A percentile compares a stretch with the other conserved stretches of the same genome.
Conservation (phyloP, 2,113 vertebrate genomes). For the Lonchura striata region DNA sequence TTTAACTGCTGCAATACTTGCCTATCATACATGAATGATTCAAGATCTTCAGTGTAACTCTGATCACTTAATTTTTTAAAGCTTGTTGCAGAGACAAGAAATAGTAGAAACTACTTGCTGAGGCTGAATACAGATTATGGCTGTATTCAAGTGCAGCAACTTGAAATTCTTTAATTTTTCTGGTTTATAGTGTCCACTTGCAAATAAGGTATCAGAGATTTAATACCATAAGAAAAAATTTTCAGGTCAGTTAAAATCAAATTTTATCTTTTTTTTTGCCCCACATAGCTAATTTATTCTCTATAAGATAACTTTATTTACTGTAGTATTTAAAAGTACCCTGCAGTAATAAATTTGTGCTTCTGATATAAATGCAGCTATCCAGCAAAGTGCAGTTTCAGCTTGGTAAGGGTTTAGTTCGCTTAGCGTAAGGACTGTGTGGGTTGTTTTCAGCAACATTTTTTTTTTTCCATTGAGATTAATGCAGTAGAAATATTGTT, state of each 20-base stretch:
- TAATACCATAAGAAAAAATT: background rate
- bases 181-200: background rate
- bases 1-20: constrained; percentile 65
- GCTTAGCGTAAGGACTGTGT: background rate
- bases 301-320: background rate
- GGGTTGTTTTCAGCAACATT: background rate
- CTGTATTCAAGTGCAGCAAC: background rate
- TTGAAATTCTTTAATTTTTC: background rate
- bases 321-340: background rate
- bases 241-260: background rate
- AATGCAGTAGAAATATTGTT: background rate
- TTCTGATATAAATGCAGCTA: background rate
- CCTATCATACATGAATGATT: constrained; percentile 60
- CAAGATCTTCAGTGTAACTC: constrained; percentile 26
- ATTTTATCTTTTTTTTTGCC: background rate
- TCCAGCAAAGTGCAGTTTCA: background rate
- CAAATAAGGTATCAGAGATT: background rate
- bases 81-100: constrained; percentile 13
- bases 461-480: background rate
- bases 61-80: constrained; percentile 60
- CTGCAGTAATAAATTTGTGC: background rate
- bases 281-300: background rate
- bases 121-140: background rate
- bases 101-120: background rate
- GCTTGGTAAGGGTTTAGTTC: background rate